Conservation (phyloP, 53 echinoderm and acorn worm species). For the Henricia sp. region DNA sequence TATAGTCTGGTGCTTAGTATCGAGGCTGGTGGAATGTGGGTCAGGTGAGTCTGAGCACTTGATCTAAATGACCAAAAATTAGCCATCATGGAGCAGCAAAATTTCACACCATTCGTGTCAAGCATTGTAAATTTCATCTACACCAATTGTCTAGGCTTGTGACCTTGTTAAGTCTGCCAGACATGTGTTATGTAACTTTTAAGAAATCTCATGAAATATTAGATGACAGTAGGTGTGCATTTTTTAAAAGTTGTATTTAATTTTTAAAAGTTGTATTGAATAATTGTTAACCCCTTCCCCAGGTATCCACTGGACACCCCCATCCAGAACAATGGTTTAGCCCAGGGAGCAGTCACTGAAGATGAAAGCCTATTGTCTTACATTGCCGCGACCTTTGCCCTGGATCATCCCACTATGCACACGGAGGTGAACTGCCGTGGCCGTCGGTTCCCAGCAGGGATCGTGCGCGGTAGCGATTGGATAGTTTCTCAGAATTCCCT, state of each 20-base stretch:
- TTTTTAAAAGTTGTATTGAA: not conserved
- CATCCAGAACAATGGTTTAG: constrained; percentile 37
- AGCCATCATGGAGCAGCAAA: no score
- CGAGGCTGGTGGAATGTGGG: constrained; percentile 87
- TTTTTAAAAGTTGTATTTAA: not conserved
- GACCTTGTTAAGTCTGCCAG: no score
- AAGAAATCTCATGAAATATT: not conserved
- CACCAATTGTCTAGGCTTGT: no score
- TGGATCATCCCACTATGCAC: constrained; percentile 81
- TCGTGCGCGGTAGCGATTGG: constrained; percentile 77
- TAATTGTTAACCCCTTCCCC: not conserved
- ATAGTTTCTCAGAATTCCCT: constrained; percentile 65
- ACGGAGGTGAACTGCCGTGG: constrained; percentile 73
- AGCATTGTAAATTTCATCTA: no score
- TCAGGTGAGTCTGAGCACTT: constrained; percentile 84
- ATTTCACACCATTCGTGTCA: no score
- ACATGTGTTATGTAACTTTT: no score
- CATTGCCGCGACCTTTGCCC: constrained; percentile 78
- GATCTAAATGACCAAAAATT: no score
- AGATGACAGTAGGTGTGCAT: not conserved
- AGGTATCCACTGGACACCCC: constrained; percentile 81
- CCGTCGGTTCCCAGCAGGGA: constrained; percentile 54
- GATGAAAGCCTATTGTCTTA: constrained; percentile 77
- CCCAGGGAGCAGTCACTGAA: constrained; percentile 78
- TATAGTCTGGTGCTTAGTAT: constrained; percentile 77